Evolutionary conservation across 2,888 invertebrate species (phyloP).

Genomic region (Chrysomela aeneicollis): DNA sequence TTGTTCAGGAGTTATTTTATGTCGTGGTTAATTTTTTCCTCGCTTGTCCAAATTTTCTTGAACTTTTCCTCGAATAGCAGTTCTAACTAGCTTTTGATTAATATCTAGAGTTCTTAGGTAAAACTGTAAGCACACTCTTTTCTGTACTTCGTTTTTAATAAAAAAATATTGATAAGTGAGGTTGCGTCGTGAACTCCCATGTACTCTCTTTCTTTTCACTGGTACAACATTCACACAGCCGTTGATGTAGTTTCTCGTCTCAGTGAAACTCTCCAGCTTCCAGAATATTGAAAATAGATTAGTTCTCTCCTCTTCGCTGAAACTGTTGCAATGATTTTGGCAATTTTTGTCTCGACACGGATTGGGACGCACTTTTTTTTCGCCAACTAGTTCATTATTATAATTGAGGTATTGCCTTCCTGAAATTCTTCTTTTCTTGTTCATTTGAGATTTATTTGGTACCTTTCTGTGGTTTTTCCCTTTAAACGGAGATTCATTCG

Average conservation of each 20-base stretch:
- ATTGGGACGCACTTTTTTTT: conserved; percentile 16
- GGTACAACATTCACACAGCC: conserved; percentile 20
- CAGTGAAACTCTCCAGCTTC: conserved; percentile 16
- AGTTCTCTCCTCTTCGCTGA: conserved; percentile 19
- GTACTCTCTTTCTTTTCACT: conserved; percentile 18
- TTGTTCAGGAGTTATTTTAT: conserved; percentile 17
- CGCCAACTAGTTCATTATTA: conserved; percentile 17
- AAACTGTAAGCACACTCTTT: conserved; percentile 20
- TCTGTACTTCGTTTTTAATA: conserved; percentile 11
- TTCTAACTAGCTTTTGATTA: conserved; percentile 16
- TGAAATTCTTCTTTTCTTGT: conserved; percentile 21
- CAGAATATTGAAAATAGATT: conserved; percentile 15
- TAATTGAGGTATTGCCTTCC: conserved; percentile 21
- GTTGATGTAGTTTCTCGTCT: conserved; percentile 17
- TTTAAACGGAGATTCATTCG: conserved; percentile 5
- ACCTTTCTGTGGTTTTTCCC: conserved; percentile 14
- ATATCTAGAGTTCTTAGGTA: conserved; percentile 9
- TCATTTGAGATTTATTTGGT: conserved; percentile 19
- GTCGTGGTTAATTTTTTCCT: conserved; percentile 6
- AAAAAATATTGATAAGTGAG: conserved; percentile 22
- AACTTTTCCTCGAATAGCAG: conserved; percentile 10
- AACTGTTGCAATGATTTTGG: no score
- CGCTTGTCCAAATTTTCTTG: conserved; percentile 18
- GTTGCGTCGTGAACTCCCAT: conserved; percentile 9
- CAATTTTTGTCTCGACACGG: conserved; percentile 17